Conservation (phyloP, 2,113 vertebrate genomes). For the Leptodactylus fuscus region DNA sequence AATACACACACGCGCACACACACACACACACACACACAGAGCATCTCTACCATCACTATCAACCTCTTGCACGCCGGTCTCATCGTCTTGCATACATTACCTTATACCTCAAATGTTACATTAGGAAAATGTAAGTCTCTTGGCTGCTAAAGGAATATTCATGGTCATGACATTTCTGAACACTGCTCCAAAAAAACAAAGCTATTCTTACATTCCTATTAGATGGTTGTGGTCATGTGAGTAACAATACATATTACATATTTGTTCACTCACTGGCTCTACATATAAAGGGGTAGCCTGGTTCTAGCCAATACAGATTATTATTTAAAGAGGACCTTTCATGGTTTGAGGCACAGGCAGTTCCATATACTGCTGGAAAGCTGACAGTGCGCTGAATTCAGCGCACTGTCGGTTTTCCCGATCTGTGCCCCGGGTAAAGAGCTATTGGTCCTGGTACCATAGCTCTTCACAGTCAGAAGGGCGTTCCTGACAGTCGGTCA, state of each 20-base stretch:
- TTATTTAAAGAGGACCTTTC: too few relatives aligned
- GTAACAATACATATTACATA: background rate
- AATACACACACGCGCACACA: background rate
- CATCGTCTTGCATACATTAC: background rate
- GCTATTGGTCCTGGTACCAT: too few relatives aligned
- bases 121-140: background rate
- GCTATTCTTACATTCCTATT: background rate
- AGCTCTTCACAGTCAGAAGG: too few relatives aligned
- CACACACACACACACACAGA: background rate
- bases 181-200: background rate
- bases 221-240: background rate
- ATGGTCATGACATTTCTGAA: too few relatives aligned
- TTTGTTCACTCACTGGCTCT: background rate
- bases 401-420: too few relatives aligned
- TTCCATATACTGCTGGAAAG: too few relatives aligned
- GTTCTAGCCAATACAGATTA: too few relatives aligned
- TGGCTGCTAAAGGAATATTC: background rate
- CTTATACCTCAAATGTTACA: background rate
- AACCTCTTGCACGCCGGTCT: background rate
- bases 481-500: too few relatives aligned
- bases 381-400: too few relatives aligned
- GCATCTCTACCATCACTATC: background rate
- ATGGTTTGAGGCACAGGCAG: too few relatives aligned
- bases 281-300: too few relatives aligned
- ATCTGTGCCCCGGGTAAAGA: too few relatives aligned